Evolutionary conservation across 2,888 invertebrate genomes (phyloP), one percentile per base, ranked within the genome.

Genomic region (Rhingia campestris): DNA sequence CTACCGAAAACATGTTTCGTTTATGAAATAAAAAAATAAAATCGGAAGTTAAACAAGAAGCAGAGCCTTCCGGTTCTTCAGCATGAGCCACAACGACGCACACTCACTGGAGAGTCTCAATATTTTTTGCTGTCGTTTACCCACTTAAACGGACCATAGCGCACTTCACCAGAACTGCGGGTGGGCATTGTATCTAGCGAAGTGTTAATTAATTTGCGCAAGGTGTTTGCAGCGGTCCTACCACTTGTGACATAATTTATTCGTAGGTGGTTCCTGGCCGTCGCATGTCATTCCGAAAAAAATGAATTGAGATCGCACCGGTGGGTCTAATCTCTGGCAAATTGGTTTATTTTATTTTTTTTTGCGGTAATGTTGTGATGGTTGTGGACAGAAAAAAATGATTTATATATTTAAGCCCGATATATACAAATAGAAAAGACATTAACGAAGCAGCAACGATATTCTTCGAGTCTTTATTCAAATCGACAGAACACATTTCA

Each of bases 171-270:
- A 49, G 49, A 80, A 70, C 70, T 80, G 80, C 70, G 84, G 74
- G 84, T 84, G 84, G 84, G 59, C 84, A 64, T 56, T 54, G 41
- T 70, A 74, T 54, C 74, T 75, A 84, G 10, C 61, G 59, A 84
- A 80, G 84, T 84, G 84, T 84, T 80, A 84, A 74, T 84, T 84
- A 84, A 84, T 84, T 84, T 74, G 74, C 70, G 70, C 84, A 84
- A 84, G 84, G 84, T 84, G 84, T 80, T 80, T 84, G 70, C 53
- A 47, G 59, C 43, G 74, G 59, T 59, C 74, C 66, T 80, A 35
- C 70, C 80, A 80, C 54, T 84, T 84, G 70, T 59, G 64, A 70
- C 74, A 84, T 33, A 53, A 66, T 79, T 63, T 80, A 66, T 41
- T 80, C 80, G 79, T 84, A 66, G 80, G 84, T 80, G 84, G 84